phyloP scores from a whole-genome alignment of 1,140 invertebrate genomes.

The Drosophila arizonae region DNA sequence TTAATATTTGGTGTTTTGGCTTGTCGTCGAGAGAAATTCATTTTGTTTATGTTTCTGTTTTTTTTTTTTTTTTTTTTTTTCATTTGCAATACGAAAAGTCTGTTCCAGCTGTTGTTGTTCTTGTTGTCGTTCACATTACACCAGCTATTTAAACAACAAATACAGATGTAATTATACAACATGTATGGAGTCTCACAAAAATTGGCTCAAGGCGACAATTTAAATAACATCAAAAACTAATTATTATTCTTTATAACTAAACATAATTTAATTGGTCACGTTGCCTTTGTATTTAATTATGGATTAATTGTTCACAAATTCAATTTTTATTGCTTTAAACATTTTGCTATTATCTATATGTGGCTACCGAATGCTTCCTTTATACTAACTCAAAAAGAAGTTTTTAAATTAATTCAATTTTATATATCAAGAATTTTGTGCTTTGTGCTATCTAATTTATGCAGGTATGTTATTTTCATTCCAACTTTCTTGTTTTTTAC shows the following conservation, averaged over 20 bases:
- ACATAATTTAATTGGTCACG: conserved; percentile 5
- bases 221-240: neutral
- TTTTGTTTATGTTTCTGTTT: conserved; percentile 39
- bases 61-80: conserved; percentile 12
- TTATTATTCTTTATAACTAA: neutral
- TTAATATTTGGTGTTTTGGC: conserved; percentile 13
- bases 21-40: conserved; percentile 27
- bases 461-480: no score
- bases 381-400: no score
- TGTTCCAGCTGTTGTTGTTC: conserved; percentile 20
- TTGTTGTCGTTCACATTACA: conserved; percentile 15
- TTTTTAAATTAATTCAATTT: no score
- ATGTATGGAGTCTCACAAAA: conserved; percentile 9
- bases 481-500: no score
- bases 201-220: conserved; percentile 22
- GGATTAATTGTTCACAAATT: neutral
- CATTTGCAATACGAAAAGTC: conserved; percentile 28
- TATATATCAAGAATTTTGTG: no score
- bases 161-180: conserved; percentile 31
- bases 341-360: neutral
- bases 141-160: conserved; percentile 59
- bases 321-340: neutral
- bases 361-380: no score
- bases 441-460: no score
- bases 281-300: neutral